phyloP scores from a whole-genome alignment of 30 jellyfish, hydroid and myxozoan species.

The Chrysaora quinquecirrha region DNA sequence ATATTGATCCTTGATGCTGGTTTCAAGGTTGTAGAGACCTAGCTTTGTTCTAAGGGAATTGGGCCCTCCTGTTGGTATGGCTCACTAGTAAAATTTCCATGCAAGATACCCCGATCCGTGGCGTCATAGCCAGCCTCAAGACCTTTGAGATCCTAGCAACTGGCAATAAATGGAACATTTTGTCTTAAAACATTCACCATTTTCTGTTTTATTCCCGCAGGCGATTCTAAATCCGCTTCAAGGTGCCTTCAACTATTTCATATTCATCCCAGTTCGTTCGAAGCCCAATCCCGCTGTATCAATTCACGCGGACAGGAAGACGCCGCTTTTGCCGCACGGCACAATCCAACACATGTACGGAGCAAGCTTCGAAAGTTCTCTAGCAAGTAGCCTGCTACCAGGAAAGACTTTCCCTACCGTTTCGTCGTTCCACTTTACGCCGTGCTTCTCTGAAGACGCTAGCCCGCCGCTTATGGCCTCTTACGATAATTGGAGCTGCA shows the following conservation, averaged over 20 bases:
- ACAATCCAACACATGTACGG: conserved; percentile 50
- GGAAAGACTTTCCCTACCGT: conserved; percentile 14
- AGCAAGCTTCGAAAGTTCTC: conserved; percentile 62
- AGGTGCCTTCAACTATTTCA: conserved; percentile 74
- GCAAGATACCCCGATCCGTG: too few relatives aligned
- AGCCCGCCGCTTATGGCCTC: conserved; percentile 10
- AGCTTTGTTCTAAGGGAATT: too few relatives aligned
- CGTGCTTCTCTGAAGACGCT: conserved; percentile 10
- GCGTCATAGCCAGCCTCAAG: too few relatives aligned
- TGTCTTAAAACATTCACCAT: too few relatives aligned
- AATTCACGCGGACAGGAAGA: conserved; percentile 28
- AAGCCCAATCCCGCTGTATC: conserved; percentile 23
- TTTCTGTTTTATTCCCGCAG: conserved; percentile 26
- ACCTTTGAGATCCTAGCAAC: too few relatives aligned
- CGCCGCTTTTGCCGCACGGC: conserved; percentile 45
- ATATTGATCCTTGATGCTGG: too few relatives aligned
- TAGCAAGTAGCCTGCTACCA: conserved; percentile 17
- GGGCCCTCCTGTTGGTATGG: too few relatives aligned
- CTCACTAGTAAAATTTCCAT: too few relatives aligned
- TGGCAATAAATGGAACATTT: too few relatives aligned
- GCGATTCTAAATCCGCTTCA: conserved; percentile 72
- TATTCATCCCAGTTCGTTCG: conserved; percentile 60
- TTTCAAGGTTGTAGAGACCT: too few relatives aligned
- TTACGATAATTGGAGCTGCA: conserved; percentile 16
- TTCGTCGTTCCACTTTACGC: conserved; percentile 64